A percentile compares a stretch with the other conserved stretches of the same genome.
Conservation (phyloP, 2,113 vertebrate genomes). For the Burhinus bistriatus region DNA sequence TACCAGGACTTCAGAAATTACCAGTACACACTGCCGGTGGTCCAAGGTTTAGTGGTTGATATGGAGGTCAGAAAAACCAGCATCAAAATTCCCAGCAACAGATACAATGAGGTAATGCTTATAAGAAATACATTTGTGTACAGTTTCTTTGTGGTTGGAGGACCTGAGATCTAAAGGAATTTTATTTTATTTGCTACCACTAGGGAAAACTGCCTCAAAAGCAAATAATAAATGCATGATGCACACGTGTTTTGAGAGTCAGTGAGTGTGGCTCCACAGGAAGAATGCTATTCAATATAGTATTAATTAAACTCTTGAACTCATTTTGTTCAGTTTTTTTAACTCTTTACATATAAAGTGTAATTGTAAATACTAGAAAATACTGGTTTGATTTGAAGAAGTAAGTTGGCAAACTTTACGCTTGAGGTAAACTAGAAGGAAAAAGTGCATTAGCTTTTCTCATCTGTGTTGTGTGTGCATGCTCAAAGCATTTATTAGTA, state of each 20-base stretch:
- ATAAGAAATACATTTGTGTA: background rate
- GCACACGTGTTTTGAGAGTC: background rate
- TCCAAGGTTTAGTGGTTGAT: slow-evolving; percentile 93
- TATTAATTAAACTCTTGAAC: background rate
- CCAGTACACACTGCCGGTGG: slow-evolving; percentile 94
- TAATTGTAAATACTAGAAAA: background rate
- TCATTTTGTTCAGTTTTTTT: background rate
- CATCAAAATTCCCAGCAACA: slow-evolving; percentile 97
- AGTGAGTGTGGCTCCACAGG: background rate
- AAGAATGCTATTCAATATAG: background rate
- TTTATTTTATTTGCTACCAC: background rate
- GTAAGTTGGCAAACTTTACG: background rate
- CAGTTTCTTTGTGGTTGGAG: background rate
- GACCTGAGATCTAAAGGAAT: background rate
- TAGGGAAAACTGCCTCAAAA: background rate
- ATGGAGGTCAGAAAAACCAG: slow-evolving; percentile 98
- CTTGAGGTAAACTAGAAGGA: background rate
- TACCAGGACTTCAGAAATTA: slow-evolving; percentile 96
- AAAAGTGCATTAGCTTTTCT: background rate
- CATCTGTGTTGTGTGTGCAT: background rate
- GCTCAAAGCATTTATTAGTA: background rate
- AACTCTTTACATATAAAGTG: background rate
- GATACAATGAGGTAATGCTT: slow-evolving; percentile 91
- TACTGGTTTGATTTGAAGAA: background rate
- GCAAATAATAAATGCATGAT: background rate